A percentile compares a stretch with the other conserved stretches of the same genome.
Evolutionary conservation across 2,888 invertebrate species (phyloP).

Genomic region (Andrena trimmerana): DNA sequence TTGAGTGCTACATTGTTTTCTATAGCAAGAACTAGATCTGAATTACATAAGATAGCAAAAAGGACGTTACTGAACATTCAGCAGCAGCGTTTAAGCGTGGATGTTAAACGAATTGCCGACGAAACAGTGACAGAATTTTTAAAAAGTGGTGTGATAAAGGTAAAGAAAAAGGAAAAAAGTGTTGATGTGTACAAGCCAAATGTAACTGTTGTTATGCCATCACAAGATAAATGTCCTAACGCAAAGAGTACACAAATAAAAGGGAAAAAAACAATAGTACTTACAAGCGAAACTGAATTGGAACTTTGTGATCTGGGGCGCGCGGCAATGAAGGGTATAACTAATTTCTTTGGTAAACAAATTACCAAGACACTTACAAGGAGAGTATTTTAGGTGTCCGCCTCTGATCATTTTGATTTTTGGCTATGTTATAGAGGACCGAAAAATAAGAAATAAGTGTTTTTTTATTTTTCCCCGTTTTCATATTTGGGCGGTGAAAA

Average conservation of each 20-base stretch:
- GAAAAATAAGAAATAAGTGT: too few species aligned
- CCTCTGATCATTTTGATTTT: too few species aligned
- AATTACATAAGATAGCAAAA: constrained; percentile 87
- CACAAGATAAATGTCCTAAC: constrained; percentile 65
- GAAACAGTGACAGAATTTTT: constrained; percentile 85
- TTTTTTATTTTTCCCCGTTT: too few species aligned
- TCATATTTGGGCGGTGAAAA: too few species aligned
- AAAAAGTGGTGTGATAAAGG: constrained; percentile 84
- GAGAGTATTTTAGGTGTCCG: too few species aligned
- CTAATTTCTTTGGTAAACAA: constrained; percentile 7
- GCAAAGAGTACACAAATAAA: constrained; percentile 18
- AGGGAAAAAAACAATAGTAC: constrained; percentile 61
- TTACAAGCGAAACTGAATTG: constrained; percentile 86
- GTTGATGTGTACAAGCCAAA: constrained; percentile 70
- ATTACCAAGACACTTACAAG: background rate
- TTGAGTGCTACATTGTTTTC: constrained; percentile 90
- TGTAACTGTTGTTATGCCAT: constrained; percentile 78
- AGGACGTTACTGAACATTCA: constrained; percentile 90
- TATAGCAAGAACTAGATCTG: constrained; percentile 87
- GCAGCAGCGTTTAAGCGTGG: constrained; percentile 84
- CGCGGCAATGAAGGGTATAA: constrained; percentile 92
- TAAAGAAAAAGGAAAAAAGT: constrained; percentile 56
- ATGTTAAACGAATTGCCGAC: constrained; percentile 85
- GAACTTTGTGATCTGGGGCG: constrained; percentile 90
- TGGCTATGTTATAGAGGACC: too few species aligned